A percentile compares a stretch with the other conserved stretches of the same genome.
Evolutionary conservation across 2,888 invertebrate genomes (phyloP).

Genomic region (Andrena marginata): DNA sequence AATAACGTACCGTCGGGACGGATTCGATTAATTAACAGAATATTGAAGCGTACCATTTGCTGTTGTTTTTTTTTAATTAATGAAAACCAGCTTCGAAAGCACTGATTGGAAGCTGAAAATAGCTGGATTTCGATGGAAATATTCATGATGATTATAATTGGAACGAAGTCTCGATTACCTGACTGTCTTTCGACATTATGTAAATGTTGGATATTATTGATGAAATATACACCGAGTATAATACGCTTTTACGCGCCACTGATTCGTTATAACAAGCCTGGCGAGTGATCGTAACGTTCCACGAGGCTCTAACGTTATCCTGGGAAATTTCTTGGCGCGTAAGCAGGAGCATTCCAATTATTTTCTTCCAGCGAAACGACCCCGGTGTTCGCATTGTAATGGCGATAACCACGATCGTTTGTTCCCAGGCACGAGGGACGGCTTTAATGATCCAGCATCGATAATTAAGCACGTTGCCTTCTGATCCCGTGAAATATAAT

Average conservation of each 20-base stretch:
- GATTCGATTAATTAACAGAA: constrained; percentile 6
- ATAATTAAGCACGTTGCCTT: constrained; percentile 55
- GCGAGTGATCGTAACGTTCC: background rate
- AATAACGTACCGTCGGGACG: background rate
- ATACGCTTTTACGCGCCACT: constrained; percentile 7
- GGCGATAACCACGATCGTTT: constrained; percentile 38
- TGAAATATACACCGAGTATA: background rate
- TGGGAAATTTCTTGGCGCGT: constrained; percentile 15
- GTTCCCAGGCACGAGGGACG: constrained; percentile 15
- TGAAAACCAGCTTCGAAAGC: background rate
- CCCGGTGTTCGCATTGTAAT: constrained; percentile 11
- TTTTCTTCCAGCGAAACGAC: constrained; percentile 64
- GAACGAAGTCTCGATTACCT: background rate
- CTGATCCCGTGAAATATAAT: constrained; percentile 28
- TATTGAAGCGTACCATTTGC: background rate
- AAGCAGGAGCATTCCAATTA: constrained; percentile 66
- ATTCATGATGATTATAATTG: background rate
- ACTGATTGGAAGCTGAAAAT: background rate
- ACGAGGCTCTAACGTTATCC: constrained; percentile 4
- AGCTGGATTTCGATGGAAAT: background rate
- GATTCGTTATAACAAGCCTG: constrained; percentile 6
- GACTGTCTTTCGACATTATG: background rate
- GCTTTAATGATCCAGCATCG: constrained; percentile 63
- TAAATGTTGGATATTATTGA: background rate
- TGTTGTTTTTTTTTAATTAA: background rate